phyloP scores from a whole-genome alignment of 1,140 invertebrate species.

The Zaprionus nigranus region DNA sequence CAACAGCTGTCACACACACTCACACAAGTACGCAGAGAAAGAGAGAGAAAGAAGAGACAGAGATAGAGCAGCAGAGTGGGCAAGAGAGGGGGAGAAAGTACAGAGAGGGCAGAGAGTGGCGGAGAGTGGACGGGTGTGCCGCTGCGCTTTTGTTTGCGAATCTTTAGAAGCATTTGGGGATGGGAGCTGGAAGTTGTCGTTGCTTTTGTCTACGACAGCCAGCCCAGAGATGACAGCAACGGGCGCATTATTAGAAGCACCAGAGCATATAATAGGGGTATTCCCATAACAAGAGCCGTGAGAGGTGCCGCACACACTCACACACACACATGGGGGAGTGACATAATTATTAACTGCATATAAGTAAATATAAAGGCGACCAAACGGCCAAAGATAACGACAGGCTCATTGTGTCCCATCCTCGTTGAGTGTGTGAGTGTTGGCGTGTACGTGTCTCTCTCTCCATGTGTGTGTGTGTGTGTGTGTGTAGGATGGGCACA shows the following conservation, averaged over 20 bases:
- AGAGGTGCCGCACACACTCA: conserved; percentile 32
- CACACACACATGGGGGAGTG: conserved; percentile 49
- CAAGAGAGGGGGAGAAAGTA: not conserved
- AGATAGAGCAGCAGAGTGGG: not conserved
- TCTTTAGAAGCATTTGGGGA: conserved; percentile 50
- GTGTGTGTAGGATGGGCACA: conserved; percentile 23
- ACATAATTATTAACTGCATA: conserved; percentile 82
- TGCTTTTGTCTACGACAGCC: conserved; percentile 39
- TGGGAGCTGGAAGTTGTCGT: conserved; percentile 26
- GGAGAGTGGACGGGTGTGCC: conserved; percentile 30
- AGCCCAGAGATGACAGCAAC: conserved; percentile 62
- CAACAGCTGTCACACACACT: conserved; percentile 78
- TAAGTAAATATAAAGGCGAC: conserved; percentile 77
- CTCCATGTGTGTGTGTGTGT: conserved; percentile 5
- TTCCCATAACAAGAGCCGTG: conserved; percentile 78
- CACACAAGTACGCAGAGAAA: conserved; percentile 20
- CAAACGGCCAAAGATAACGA: conserved; percentile 77
- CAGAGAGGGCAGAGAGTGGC: not conserved
- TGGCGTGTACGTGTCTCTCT: conserved; percentile 2
- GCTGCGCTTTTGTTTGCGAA: conserved; percentile 80
- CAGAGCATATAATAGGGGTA: conserved; percentile 81
- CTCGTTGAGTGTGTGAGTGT: conserved; percentile 3
- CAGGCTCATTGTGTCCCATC: conserved; percentile 52
- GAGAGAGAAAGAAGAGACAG: not conserved
- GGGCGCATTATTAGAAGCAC: conserved; percentile 79